phyloP scores from a whole-genome alignment of 1,140 invertebrate species.

The Phymorhynchus buccinoides region DNA sequence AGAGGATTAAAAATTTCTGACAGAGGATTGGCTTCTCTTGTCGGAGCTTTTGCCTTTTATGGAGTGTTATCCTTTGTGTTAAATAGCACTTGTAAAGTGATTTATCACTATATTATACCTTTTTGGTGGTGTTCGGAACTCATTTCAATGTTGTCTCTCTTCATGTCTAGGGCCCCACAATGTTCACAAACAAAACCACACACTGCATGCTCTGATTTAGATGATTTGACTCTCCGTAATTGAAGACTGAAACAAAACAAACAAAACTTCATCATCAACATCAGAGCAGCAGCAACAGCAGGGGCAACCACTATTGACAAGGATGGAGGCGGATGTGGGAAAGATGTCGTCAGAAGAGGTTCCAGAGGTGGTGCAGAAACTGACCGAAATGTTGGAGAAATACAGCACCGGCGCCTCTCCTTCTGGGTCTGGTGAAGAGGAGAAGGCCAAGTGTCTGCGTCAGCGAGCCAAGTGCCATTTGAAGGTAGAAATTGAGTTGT shows the following conservation, averaged over 20 bases:
- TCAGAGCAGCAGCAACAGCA: background rate
- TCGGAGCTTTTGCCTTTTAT: no score
- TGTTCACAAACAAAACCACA: no score
- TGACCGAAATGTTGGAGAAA: background rate
- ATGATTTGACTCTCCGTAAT: no score
- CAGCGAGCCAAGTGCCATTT: conserved; percentile 31
- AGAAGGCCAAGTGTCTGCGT: conserved; percentile 9
- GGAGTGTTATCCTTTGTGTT: no score
- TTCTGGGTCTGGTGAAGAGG: conserved; percentile 5
- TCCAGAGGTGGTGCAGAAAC: background rate
- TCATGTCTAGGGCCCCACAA: no score
- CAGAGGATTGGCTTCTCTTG: no score
- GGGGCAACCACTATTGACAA: background rate
- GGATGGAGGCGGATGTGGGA: background rate
- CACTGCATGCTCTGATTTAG: no score
- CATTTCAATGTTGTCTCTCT: no score
- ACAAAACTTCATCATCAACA: background rate
- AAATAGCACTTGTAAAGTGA: no score
- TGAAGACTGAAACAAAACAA: background rate
- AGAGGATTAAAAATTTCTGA: no score
- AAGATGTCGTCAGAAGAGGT: background rate
- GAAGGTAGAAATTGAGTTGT: background rate
- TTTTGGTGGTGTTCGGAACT: no score
- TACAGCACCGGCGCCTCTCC: background rate
- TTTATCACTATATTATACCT: no score